Conservation (phyloP, 2,113 vertebrate genomes). For the Strix aluco region DNA sequence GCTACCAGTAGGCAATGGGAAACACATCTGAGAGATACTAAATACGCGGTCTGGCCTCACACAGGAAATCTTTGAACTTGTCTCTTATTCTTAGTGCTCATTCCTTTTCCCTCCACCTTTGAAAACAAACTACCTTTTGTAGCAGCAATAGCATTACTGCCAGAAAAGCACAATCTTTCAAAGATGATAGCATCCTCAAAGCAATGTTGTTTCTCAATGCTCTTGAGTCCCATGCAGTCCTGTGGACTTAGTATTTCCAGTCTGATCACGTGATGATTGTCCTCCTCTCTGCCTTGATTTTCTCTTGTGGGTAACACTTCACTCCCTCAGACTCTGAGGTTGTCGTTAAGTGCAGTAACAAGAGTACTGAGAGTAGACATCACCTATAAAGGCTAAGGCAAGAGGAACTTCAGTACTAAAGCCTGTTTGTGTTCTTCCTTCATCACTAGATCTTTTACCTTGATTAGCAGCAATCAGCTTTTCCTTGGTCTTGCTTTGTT, state of each 20-base stretch:
- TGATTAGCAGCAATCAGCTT: not conserved
- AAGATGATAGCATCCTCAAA: not conserved
- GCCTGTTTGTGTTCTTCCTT: not conserved
- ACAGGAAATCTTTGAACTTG: not conserved
- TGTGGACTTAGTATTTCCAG: not conserved
- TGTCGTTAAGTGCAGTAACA: accelerated
- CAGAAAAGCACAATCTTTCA: not conserved
- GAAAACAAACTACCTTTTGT: not conserved
- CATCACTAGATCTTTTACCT: not conserved
- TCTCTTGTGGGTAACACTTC: not conserved
- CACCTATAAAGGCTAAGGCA: not conserved
- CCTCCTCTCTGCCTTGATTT: not conserved
- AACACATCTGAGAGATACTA: not conserved
- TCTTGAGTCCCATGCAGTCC: not conserved
- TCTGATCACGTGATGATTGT: not conserved
- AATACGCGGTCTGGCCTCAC: not conserved
- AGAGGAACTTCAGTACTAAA: not conserved
- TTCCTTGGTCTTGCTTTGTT: not conserved
- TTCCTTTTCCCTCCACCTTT: not conserved
- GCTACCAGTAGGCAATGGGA: not conserved
- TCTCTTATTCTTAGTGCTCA: not conserved
- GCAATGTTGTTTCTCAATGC: not conserved
- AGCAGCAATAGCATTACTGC: not conserved
- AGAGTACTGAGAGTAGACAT: not conserved
- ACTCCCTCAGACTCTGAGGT: not conserved